Conservation (phyloP, 2,113 vertebrate species). For the Cyprinodon tularosa region DNA sequence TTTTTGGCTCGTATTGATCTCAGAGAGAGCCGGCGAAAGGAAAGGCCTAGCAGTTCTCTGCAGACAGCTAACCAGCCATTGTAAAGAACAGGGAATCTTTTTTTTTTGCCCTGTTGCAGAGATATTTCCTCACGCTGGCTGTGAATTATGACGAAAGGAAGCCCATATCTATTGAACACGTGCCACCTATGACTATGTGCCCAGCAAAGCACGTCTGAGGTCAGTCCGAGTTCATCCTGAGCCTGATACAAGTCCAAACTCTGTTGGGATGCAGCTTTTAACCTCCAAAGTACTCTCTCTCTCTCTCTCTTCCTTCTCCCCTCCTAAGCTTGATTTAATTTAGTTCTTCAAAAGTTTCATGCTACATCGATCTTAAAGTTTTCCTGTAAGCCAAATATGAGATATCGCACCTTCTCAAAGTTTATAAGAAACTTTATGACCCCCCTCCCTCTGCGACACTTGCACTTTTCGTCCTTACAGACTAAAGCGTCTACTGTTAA, state of each 20-base stretch:
- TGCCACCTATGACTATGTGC: constrained; percentile 46
- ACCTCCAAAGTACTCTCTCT: constrained; percentile 39
- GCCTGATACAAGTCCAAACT: constrained; percentile 26
- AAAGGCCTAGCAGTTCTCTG: constrained; percentile 57
- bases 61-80: constrained; percentile 26
- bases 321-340: constrained; percentile 48
- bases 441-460: constrained; percentile 43
- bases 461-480: constrained; percentile 40
- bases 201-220: constrained; percentile 51
- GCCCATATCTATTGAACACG: constrained; percentile 31
- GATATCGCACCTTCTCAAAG: constrained; percentile 32
- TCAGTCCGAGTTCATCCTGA: constrained; percentile 46
- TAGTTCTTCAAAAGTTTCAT: constrained; percentile 38
- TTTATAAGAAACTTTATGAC: not conserved
- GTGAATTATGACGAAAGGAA: constrained; percentile 20
- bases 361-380: constrained; percentile 42
- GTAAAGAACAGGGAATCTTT: constrained; percentile 28
- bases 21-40: constrained; percentile 55
- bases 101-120: constrained; percentile 6
- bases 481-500: constrained; percentile 19
- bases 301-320: too few species aligned
- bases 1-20: constrained; percentile 41
- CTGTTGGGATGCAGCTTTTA: constrained; percentile 40
- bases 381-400: constrained; percentile 51
- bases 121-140: constrained; percentile 58